Evolutionary conservation across 2,888 invertebrate genomes (phyloP).

Genomic region (Calephelis perditalis): DNA sequence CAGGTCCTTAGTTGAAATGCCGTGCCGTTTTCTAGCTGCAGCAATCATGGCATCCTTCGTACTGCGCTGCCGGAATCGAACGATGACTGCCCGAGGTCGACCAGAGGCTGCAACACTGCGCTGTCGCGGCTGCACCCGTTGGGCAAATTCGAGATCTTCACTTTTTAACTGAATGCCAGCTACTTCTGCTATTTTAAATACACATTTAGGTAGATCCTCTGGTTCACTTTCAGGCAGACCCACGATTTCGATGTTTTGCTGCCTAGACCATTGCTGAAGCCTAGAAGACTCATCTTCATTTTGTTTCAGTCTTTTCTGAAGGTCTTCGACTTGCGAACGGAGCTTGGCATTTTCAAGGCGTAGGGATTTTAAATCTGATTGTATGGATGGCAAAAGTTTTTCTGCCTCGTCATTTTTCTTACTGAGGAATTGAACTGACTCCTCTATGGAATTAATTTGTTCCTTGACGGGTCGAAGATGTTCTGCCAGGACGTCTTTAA

Average conservation of each 20-base stretch:
- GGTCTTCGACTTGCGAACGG: background rate
- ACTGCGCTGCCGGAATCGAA: conserved; percentile 14
- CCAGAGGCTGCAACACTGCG: background rate
- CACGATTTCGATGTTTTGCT: background rate
- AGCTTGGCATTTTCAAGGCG: background rate
- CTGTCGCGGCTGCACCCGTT: background rate
- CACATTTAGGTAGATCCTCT: background rate
- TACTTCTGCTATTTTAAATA: conserved; percentile 1
- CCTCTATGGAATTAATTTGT: background rate
- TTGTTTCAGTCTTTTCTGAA: background rate
- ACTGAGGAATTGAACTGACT: background rate
- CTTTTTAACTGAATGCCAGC: background rate
- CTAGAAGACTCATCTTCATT: background rate
- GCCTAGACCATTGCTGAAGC: conserved; percentile 5
- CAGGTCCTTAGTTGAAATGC: conserved; percentile 7
- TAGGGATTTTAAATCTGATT: background rate
- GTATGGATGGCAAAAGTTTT: background rate
- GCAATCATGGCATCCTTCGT: conserved; percentile 14
- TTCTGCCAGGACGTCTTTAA: background rate
- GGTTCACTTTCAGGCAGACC: background rate
- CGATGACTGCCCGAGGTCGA: background rate
- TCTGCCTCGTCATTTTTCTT: background rate
- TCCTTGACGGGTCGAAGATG: background rate
- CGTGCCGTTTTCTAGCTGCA: conserved; percentile 13
- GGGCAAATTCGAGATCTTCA: background rate